Evolutionary conservation across 2,797 vertebrate species (phyloP).

Genomic region (Darevskia nairensis): DNA sequence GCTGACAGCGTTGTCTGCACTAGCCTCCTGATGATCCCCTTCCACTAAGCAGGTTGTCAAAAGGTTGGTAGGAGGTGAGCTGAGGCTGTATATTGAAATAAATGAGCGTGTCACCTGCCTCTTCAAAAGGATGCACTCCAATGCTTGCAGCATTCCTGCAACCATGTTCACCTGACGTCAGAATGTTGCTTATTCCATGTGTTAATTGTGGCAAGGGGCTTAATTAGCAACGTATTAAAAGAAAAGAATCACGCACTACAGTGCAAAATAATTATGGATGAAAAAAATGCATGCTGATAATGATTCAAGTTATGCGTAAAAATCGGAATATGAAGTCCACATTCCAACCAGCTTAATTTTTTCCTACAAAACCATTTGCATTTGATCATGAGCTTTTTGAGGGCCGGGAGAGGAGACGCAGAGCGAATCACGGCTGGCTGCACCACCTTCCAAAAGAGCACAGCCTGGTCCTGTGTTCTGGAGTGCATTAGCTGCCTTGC

Average conservation of each 20-base stretch:
- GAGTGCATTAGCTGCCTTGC: not conserved
- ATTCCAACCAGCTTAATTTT: not conserved
- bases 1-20: not conserved
- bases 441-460: not conserved
- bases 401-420: not conserved
- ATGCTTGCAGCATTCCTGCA: not conserved
- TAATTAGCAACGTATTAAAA: not conserved
- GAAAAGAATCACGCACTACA: not conserved
- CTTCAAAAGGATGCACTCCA: not conserved
- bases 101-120: not conserved
- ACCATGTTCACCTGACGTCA: not conserved
- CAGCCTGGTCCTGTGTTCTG: not conserved
- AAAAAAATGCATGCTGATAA: not conserved
- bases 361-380: not conserved
- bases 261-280: not conserved
- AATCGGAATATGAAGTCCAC: not conserved
- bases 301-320: not conserved
- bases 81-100: too few relatives aligned
- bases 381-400: not conserved
- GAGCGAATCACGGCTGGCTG: not conserved
- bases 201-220: not conserved
- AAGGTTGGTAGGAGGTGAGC: not conserved
- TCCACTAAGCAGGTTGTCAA: not conserved
- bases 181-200: not conserved
- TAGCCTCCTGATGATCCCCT: not conserved